phyloP scores from a whole-genome alignment of 2,888 invertebrate genomes.

The Chydorus sphaericus region DNA sequence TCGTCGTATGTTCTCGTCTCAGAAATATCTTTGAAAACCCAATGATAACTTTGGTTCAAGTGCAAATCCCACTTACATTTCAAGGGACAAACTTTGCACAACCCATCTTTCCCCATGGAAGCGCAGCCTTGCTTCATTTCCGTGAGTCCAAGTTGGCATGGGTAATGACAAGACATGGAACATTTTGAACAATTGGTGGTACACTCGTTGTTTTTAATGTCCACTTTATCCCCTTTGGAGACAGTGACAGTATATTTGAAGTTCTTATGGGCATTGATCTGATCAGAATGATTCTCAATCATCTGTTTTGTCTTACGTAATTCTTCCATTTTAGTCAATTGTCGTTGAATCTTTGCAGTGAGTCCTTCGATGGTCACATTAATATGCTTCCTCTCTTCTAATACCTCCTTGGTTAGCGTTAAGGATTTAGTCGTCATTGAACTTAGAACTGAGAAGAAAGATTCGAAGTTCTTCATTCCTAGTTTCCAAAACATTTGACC shows the following conservation, averaged over 20 bases:
- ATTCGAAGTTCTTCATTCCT: slow-evolving; percentile 16
- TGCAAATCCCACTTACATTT: slow-evolving; percentile 18
- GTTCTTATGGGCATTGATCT: slow-evolving; percentile 18
- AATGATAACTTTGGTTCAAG: slow-evolving; percentile 14
- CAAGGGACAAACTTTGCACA: slow-evolving; percentile 15
- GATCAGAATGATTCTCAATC: slow-evolving; percentile 16
- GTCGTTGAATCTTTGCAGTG: slow-evolving; percentile 16
- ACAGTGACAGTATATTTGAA: slow-evolving; percentile 19
- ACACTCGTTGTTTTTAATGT: slow-evolving; percentile 14
- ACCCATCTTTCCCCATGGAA: slow-evolving; percentile 16
- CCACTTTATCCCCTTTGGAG: slow-evolving; percentile 14
- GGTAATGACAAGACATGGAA: slow-evolving; percentile 21
- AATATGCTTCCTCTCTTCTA: slow-evolving; percentile 18
- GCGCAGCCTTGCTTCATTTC: slow-evolving; percentile 19
- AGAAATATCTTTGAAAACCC: slow-evolving; percentile 4
- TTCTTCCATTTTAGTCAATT: slow-evolving; percentile 14
- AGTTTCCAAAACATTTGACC: slow-evolving; percentile 17
- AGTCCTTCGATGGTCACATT: slow-evolving; percentile 16
- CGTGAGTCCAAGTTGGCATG: slow-evolving; percentile 19
- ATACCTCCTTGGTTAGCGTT: slow-evolving; percentile 19
- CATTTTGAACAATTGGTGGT: slow-evolving; percentile 22
- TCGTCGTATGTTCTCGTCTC: slow-evolving; percentile 20
- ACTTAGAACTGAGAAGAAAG: slow-evolving; percentile 17
- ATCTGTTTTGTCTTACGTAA: slow-evolving; percentile 16
- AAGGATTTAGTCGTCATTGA: slow-evolving; percentile 16